Evolutionary conservation across 2,888 invertebrate genomes (phyloP).

Genomic region (Eulithis prunata): DNA sequence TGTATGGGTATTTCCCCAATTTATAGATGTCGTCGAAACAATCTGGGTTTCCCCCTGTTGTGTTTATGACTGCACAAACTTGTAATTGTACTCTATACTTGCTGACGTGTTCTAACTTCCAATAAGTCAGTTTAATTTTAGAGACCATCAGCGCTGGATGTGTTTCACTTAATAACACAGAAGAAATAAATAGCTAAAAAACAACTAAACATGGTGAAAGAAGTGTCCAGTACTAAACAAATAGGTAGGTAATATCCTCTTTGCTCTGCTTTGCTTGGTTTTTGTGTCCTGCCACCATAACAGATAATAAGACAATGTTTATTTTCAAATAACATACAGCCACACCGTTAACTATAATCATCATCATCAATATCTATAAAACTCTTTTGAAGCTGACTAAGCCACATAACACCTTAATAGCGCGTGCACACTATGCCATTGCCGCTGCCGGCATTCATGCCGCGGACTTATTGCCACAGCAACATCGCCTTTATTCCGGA

Average conservation of each 20-base stretch:
- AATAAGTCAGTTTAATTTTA: conserved; percentile 1
- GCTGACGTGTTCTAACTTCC: background rate
- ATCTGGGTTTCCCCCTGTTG: conserved; percentile 1
- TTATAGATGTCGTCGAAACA: background rate
- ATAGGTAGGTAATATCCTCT: background rate
- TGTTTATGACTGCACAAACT: background rate
- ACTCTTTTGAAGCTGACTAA: too few species aligned
- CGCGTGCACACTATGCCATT: too few species aligned
- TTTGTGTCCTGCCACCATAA: too few species aligned
- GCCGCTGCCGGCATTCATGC: too few species aligned
- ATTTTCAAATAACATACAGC: too few species aligned
- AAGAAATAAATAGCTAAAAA: background rate
- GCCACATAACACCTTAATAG: too few species aligned
- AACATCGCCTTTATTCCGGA: too few species aligned
- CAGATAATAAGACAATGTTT: too few species aligned
- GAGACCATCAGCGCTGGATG: background rate
- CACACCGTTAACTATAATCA: too few species aligned
- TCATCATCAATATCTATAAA: too few species aligned
- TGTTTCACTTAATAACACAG: background rate
- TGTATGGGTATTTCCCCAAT: background rate
- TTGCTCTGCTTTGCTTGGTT: too few species aligned
- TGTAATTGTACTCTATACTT: background rate
- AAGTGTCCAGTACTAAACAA: background rate
- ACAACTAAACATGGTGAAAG: conserved; percentile 3
- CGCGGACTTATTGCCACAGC: too few species aligned